Evolutionary conservation across 2,797 vertebrate genomes (phyloP), one percentile per base, ranked within the genome.

Genomic region (Otolemur crassicaudatus): DNA sequence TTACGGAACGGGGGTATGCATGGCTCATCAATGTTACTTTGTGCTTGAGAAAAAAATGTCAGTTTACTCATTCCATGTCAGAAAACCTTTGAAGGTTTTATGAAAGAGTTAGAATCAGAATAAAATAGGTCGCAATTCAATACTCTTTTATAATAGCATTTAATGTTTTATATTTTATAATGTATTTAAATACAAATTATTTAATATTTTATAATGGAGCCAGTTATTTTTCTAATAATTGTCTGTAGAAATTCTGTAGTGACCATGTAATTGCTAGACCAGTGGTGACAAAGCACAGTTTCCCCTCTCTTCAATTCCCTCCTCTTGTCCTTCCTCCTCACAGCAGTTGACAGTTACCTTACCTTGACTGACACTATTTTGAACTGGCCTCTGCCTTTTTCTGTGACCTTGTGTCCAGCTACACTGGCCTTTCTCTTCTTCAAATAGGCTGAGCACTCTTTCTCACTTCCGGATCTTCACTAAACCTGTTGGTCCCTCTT

Each of bases 11-110:
- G 60, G 43, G 10, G n/a, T 23, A 60, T 31, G 73, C 25, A 80
- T 76, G 56, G 69, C 63, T 97, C 94, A 86, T 96, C 80, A 96
- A 93, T 81, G 95, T 93, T 85, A 87, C 76, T 31, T 90, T 94
- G 76, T 96, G 13, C 56, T 72, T 61, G 46, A 96, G 90, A n/a
- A 43, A 37, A 67, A 90, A 94, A 76, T 49, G 73, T 60, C 23
- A 87, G 91, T 94, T 84, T 56, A 40, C 93, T 92, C 60, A 91
- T 91, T 94, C 27, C 31, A 67, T 61, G 56, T 49, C 80, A 87
- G 85, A 91, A 96, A 86, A 34, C 0, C 34, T 93, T 90, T 96
- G 79, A 94, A 90, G 40, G 12, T 89, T 96, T 96, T 69, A 81
- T 86, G 73, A 92, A 96, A 90, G 34, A 87, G 43, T 79, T 67